Percentiles rank a stretch among this genome's conserved stretches.
Evolutionary conservation across 2,888 invertebrate genomes (phyloP).

Genomic region (Caenorhabditis japonica): DNA sequence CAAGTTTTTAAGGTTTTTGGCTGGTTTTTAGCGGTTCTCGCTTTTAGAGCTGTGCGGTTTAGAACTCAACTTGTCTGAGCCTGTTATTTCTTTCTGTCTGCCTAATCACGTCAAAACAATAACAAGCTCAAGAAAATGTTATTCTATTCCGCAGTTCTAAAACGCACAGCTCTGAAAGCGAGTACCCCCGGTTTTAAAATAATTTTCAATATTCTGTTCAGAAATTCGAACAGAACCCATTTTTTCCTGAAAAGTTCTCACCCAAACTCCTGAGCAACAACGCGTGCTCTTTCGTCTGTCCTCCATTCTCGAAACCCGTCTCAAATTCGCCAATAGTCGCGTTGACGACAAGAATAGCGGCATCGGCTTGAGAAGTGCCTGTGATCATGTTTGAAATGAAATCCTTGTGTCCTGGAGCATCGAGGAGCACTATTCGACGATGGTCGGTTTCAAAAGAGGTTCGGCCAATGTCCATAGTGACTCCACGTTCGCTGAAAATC

Average conservation of each 20-base stretch:
- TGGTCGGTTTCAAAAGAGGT: constrained; percentile 71
- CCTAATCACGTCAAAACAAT: too few relatives aligned
- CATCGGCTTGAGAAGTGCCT: constrained; percentile 97
- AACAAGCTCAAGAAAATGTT: too few relatives aligned
- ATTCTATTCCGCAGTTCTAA: too few relatives aligned
- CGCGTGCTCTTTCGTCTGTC: constrained; percentile 97
- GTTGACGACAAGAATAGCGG: constrained; percentile 94
- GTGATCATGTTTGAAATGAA: constrained; percentile 99
- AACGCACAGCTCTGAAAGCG: too few relatives aligned
- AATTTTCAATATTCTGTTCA: constrained; percentile 78
- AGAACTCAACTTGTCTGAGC: too few relatives aligned
- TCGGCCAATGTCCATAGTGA: constrained; percentile 97
- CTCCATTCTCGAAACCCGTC: constrained; percentile 96
- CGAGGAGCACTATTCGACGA: constrained; percentile 82
- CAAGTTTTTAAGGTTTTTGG: too few relatives aligned
- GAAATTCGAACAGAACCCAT: too few relatives aligned
- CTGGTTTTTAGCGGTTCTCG: too few relatives aligned
- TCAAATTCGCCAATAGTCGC: constrained; percentile 95
- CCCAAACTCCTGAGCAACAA: constrained; percentile 87
- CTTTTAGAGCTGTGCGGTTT: too few relatives aligned
- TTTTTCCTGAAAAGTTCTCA: constrained; percentile 71
- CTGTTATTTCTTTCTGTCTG: too few relatives aligned
- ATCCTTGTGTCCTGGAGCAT: constrained; percentile 98
- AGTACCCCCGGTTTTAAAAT: too few relatives aligned
- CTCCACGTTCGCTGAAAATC: constrained; percentile 83